Evolutionary conservation across 2,113 vertebrate genomes (phyloP), one percentile per base, ranked within the genome.

Genomic region (Alethe castanea): DNA sequence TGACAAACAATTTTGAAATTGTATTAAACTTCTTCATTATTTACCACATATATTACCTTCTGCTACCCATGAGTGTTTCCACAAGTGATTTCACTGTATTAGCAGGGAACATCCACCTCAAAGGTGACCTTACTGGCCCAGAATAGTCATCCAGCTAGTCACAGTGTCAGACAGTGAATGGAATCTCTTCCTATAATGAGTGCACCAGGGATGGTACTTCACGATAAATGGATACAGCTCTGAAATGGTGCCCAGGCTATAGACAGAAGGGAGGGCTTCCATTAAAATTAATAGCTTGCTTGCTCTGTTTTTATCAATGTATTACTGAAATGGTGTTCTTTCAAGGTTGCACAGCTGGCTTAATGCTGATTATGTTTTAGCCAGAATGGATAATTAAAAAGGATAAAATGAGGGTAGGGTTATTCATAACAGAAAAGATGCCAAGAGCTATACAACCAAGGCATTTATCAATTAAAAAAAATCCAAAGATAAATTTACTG

Each of bases 341-440:
- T 97, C 97, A 98, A 97, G 95, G 95, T 97, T 97, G 93, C 76
- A 90, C 95, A 98, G 97, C 94, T 97, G 88, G 86, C 92, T 97
- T 97, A 96, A 97, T 93, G 91, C 92, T 97, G 97, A 98, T 98
- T 98, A 97, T 97, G 67, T 95, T 97, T 98, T 97, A 97, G 85
- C 86, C 91, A 97, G 50, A 95, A 50, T 94, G 92, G 92, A 97
- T 97, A 97, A 98, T 98, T 97, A 98, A 98, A 97, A 95, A 92
- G 62, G 84, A 96, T 82, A 96, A 96, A 97, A 97, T 86, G 42
- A 81, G 13, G 76, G 79, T 96, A 85, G 86, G 67, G 69, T 96
- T 97, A 96, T 95, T 95, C 78, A 69, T 84, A 88, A 97, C 80
- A 97, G 81, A 96, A 96, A 96, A 95, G 87, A 94, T 97, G 88